Percentiles rank a stretch among this genome's conserved stretches.
Evolutionary conservation across 2,797 vertebrate species (phyloP).

Genomic region (Limosa lapponica): DNA sequence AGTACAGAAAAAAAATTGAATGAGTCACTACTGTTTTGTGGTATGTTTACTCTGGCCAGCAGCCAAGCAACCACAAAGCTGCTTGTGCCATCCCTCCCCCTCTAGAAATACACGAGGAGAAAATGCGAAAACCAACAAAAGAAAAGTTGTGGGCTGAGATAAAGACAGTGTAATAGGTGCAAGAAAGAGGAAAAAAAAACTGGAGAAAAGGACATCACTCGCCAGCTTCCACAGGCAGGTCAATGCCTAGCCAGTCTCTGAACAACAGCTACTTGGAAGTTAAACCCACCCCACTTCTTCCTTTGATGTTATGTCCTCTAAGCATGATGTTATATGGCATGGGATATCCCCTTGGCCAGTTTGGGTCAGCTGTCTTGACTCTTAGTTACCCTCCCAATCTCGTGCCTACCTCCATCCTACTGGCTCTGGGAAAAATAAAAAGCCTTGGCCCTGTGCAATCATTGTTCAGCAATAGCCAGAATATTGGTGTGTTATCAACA

Average conservation of each 20-base stretch:
- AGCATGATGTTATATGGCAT: neutral
- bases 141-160: neutral
- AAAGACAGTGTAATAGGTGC: neutral
- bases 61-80: neutral
- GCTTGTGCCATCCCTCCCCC: neutral
- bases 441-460: neutral
- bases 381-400: neutral
- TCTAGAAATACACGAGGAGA: neutral
- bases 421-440: neutral
- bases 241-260: neutral
- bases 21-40: neutral
- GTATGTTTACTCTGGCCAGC: neutral
- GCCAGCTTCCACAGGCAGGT: neutral
- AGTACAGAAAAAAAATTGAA: neutral
- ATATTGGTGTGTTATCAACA: neutral
- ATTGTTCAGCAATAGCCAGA: neutral
- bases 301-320: neutral
- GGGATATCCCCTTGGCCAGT: accelerated
- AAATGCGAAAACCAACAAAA: neutral
- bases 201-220: neutral
- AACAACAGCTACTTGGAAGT: neutral
- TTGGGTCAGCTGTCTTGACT: neutral
- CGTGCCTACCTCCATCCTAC: neutral
- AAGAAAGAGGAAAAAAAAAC: neutral
- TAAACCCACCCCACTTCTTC: neutral